Evolutionary conservation across 2,113 vertebrate genomes (phyloP), one percentile per base, ranked within the genome.

Genomic region (Hippocampus mohnikei): DNA sequence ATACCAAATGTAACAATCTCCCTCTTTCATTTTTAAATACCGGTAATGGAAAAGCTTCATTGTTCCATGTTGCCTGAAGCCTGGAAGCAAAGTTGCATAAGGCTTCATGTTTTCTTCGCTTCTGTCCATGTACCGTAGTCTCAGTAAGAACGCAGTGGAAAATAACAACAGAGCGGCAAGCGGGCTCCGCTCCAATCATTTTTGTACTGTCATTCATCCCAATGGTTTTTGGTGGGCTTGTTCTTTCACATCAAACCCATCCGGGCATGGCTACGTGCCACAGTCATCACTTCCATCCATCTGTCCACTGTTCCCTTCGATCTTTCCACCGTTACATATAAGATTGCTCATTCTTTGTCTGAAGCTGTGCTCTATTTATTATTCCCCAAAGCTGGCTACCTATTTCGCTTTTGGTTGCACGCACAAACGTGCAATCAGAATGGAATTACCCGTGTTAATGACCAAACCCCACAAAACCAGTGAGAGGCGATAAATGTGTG

Each of bases 301-400:
- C 61, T 50, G 50, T 58, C 25, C 11, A 62, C 55, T 50, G 50
- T 76, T 62, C 62, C 55, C 48, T 18, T 69, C 21, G 20, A 64
- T 61, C 33, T 73, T 41, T 75, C 50, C 71, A 67, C 48, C 3
- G 1, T 2, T 61, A 69, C 82, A 83, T 59, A 69, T 74, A 66
- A 65, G 42, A 64, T 42, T 64, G 40, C 21, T 64, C 20, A n/a
- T 42, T 81, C 3, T 16, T 67, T 59, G 72, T 80, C 81, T 59
- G 73, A 79, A 71, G 76, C 23, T 8, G 18, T 20, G 59, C 18
- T 20, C 76, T 76, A 11, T 71, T 86, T 83, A 75, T 76, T 81
- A 86, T 89, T 88, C 85, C 6, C 12, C 55, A 58, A 13, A 58
- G 5, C 12, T 25, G 23, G 27, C 11, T 25, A 27, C 23, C 66